These are phyloP conservation scores for Phortica variegata DNA, from an alignment of 1,140 invertebrate species.

Conservation along the genomic window DNA sequence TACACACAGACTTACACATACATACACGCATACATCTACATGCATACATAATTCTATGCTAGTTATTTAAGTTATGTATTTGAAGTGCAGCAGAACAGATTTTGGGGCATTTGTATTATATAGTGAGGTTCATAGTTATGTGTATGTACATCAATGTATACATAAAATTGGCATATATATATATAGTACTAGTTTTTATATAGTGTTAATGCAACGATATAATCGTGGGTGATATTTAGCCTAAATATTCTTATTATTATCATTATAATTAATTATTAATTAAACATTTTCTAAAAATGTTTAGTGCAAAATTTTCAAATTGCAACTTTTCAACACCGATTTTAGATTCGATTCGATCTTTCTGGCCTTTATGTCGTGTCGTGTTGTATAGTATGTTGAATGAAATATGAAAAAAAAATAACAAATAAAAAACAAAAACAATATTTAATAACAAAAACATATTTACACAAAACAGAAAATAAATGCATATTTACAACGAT, in stretches of 20 bases:
- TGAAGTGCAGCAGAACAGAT: no score
- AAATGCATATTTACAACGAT: conserved; percentile 44
- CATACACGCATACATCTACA: conserved; percentile 20
- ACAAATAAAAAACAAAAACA: conserved; percentile 41
- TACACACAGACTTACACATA: no score
- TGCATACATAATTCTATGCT: neutral
- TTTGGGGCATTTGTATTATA: no score
- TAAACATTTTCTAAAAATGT: conserved; percentile 53
- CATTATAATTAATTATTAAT: conserved; percentile 50
- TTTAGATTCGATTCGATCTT: no score
- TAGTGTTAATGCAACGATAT: conserved; percentile 51
- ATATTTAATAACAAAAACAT: conserved; percentile 16
- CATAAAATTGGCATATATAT: conserved; percentile 14
- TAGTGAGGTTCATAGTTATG: no score
- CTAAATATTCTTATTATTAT: conserved; percentile 55
- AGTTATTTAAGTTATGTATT: no score
- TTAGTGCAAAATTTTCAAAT: conserved; percentile 17
- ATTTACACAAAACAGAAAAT: no score
- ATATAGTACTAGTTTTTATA: conserved; percentile 42
- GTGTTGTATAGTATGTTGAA: no score
- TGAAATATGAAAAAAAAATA: no score
- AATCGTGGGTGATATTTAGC: conserved; percentile 57
- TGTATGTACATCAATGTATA: conserved; percentile 32
- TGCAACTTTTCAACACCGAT: no score
- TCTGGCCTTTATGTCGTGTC: no score